phyloP scores from a whole-genome alignment of 2,797 vertebrate species.

The Acrossocheilus wenchowensis region DNA sequence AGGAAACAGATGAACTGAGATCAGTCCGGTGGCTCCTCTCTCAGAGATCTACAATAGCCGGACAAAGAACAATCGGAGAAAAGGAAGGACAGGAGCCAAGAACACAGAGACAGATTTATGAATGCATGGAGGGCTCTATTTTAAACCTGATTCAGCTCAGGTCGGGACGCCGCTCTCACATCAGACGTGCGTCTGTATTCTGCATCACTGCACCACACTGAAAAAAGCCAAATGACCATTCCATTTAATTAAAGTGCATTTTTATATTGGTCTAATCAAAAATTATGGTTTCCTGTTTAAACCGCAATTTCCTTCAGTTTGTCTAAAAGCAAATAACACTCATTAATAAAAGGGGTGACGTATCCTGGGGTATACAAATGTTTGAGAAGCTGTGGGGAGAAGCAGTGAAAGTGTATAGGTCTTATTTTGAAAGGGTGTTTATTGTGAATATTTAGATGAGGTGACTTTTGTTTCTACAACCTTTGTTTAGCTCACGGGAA shows the following conservation, averaged over 20 bases:
- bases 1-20: constrained; percentile 46
- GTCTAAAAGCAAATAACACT: background rate
- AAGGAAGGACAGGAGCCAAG: constrained; percentile 71
- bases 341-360: background rate
- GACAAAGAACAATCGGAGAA: constrained; percentile 77
- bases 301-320: no score
- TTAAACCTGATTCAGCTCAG: background rate
- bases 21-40: constrained; percentile 63
- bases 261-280: no score
- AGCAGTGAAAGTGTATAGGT: no score
- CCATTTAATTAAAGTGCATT: background rate
- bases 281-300: no score
- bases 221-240: background rate
- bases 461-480: no score
- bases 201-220: background rate
- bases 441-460: no score
- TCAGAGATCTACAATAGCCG: constrained; percentile 73
- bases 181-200: background rate
- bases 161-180: no score
- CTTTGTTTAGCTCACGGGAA: no score
- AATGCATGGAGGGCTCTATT: constrained; percentile 37
- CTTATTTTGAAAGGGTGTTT: no score
- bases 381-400: no score
- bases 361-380: no score
- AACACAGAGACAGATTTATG: constrained; percentile 72